phyloP scores from a whole-genome alignment of 92 coral and sea anemone species.

The Porites lobata region DNA sequence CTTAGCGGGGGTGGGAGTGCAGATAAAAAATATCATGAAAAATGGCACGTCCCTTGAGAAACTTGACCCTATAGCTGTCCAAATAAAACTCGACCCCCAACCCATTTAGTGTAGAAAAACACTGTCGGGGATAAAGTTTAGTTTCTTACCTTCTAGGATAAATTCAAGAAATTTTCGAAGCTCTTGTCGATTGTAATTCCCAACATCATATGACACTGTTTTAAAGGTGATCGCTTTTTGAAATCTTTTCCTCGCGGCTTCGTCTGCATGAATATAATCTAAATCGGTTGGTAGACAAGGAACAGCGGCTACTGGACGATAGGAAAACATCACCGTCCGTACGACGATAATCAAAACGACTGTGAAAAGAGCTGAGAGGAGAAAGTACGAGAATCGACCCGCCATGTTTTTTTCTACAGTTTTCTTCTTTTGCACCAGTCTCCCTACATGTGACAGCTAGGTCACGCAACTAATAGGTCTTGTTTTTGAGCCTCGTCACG shows the following conservation, averaged over 20 bases:
- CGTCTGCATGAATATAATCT: constrained; percentile 74
- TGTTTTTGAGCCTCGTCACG: too few relatives aligned
- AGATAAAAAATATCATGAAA: too few relatives aligned
- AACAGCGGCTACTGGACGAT: constrained; percentile 43
- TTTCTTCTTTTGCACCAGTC: neutral
- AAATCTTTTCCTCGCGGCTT: constrained; percentile 67
- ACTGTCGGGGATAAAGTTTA: neutral
- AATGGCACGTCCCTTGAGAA: too few relatives aligned
- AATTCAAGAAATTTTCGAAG: constrained; percentile 75
- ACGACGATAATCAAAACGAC: constrained; percentile 53
- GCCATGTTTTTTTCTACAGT: constrained; percentile 23
- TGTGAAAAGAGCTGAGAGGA: constrained; percentile 38
- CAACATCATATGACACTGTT: constrained; percentile 74
- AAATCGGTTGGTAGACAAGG: constrained; percentile 71
- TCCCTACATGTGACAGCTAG: neutral
- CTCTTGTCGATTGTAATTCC: constrained; percentile 76
- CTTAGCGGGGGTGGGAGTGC: too few relatives aligned
- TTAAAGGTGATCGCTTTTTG: constrained; percentile 76
- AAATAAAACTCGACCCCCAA: too few relatives aligned
- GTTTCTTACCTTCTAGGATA: constrained; percentile 72
- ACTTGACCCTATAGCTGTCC: too few relatives aligned
- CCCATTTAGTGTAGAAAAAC: neutral
- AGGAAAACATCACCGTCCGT: constrained; percentile 73
- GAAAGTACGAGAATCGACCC: constrained; percentile 22
- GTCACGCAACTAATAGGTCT: neutral